Percentiles rank a stretch among this genome's conserved stretches.
These are phyloP conservation scores for Percina caprodes DNA, from an alignment of 2,113 vertebrate species.

Conservation along the genomic window DNA sequence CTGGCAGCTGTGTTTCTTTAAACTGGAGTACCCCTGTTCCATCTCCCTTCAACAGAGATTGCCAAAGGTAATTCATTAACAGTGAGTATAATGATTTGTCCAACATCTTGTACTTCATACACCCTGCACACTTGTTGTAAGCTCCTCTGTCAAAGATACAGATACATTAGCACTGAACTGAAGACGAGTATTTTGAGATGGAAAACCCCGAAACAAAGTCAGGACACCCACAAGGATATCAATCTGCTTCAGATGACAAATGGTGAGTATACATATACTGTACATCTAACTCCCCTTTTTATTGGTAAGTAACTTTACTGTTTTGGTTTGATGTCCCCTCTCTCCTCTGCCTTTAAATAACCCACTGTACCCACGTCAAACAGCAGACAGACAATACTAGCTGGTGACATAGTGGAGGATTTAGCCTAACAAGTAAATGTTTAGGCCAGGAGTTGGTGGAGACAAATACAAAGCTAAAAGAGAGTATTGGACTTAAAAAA, in stretches of 20 bases:
- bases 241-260: slow-evolving; percentile 1
- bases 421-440: background rate
- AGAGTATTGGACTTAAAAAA: too few relatives aligned
- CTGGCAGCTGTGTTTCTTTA: slow-evolving; percentile 47
- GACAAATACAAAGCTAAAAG: too few relatives aligned
- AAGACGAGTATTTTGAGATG: slow-evolving; percentile 16
- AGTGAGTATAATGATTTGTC: slow-evolving; percentile 44
- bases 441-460: background rate
- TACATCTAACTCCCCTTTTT: background rate
- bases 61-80: slow-evolving; percentile 61
- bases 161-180: background rate
- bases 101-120: background rate
- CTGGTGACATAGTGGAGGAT: background rate
- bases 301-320: background rate
- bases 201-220: background rate
- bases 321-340: background rate
- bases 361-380: background rate
- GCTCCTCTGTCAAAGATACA: background rate
- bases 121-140: background rate
- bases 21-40: background rate
- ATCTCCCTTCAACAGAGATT: background rate
- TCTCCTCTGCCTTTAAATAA: background rate
- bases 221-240: background rate
- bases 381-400: background rate
- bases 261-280: slow-evolving; percentile 35